Percentiles rank a stretch among this genome's conserved stretches.
These are phyloP conservation scores for Pongo abelii DNA, from an alignment of 2,113 vertebrate genomes.

Conservation along the genomic window DNA sequence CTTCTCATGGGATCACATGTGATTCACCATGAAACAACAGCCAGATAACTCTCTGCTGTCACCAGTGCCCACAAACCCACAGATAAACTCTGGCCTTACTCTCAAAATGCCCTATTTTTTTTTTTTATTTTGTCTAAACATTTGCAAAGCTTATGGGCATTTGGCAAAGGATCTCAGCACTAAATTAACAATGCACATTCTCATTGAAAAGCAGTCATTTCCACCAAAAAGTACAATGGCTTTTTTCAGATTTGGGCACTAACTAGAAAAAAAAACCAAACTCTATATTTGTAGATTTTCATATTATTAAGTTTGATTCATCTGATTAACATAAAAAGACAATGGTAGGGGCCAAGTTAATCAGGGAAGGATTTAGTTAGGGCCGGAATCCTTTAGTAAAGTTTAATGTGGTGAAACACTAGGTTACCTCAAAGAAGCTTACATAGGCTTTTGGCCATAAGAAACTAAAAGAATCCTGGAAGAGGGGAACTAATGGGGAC, in stretches of 20 bases:
- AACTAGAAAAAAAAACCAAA: not conserved
- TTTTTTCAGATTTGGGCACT: not conserved
- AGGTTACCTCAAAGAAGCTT: not conserved
- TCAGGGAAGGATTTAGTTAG: not conserved
- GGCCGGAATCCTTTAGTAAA: not conserved
- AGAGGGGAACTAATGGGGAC: not conserved
- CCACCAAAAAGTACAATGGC: not conserved
- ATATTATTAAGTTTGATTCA: constrained; percentile 9
- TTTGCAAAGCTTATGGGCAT: not conserved
- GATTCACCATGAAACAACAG: not conserved
- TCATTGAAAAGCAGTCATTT: not conserved
- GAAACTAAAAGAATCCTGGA: not conserved
- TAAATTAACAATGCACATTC: not conserved
- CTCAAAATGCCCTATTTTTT: not conserved
- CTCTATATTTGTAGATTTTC: not conserved
- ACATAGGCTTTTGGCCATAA: not conserved
- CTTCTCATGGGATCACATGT: fast-evolving
- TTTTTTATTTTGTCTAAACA: not conserved
- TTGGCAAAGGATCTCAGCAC: not conserved
- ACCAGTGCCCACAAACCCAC: not conserved
- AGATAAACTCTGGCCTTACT: not conserved
- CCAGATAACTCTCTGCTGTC: not conserved
- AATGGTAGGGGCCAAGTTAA: not conserved
- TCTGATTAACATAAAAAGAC: not conserved
- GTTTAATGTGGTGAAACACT: not conserved